phyloP scores from a whole-genome alignment of 2,888 invertebrate species.

The Andrena bucephala region DNA sequence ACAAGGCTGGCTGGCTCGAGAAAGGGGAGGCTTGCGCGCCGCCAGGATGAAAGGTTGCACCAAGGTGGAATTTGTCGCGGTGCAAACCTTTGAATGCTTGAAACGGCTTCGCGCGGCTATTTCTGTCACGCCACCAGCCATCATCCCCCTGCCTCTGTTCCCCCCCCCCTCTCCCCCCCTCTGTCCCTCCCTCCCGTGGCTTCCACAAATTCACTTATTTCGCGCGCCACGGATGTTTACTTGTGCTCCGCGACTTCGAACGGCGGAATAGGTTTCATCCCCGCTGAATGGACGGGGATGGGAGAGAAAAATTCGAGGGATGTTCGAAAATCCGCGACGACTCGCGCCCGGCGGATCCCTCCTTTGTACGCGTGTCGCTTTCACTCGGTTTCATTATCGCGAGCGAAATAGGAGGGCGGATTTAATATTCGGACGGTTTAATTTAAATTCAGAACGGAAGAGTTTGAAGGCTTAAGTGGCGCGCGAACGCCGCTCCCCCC shows the following conservation, averaged over 20 bases:
- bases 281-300: background rate
- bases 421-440: constrained; percentile 60
- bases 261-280: constrained; percentile 27
- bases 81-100: constrained; percentile 64
- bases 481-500: background rate
- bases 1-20: constrained; percentile 62
- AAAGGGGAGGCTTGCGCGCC: constrained; percentile 51
- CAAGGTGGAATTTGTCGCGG: constrained; percentile 62
- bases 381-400: constrained; percentile 47
- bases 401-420: constrained; percentile 22
- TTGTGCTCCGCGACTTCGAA: constrained; percentile 11
- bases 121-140: constrained; percentile 41
- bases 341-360: background rate
- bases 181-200: background rate
- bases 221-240: constrained; percentile 29
- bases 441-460: constrained; percentile 52
- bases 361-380: constrained; percentile 54
- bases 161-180: background rate
- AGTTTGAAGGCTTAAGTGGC: constrained; percentile 38
- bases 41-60: constrained; percentile 66
- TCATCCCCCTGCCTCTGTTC: background rate
- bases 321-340: constrained; percentile 20
- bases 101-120: constrained; percentile 56
- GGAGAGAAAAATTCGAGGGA: background rate
- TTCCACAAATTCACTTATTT: constrained; percentile 30